Evolutionary conservation across 2,888 invertebrate genomes (phyloP), one percentile per base, ranked within the genome.

Genomic region (Hyalella azteca): DNA sequence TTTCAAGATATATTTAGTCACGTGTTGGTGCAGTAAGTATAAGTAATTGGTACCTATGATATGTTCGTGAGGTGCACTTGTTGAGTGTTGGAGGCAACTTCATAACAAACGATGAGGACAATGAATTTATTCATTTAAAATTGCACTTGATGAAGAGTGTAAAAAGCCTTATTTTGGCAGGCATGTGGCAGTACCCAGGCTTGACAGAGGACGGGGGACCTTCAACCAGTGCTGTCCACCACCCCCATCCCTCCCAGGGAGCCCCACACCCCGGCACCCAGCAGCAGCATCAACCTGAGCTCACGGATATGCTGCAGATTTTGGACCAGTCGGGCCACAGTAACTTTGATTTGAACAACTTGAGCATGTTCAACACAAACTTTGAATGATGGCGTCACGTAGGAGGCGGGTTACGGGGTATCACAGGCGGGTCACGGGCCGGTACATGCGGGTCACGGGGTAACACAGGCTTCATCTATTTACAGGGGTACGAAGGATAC

Each of bases 291-390:
- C 92, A 92, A 9, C 93, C 93, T 86, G 95, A 95, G 89, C 91
- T 96, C 80, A 93, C 95, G 22, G 96, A 96, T 87, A 95, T 96
- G 95, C 90, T 96, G 86, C 95, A 96, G 89, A 95, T 96, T 92
- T 89, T 96, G 80, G 90, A 95, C 89, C 94, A 94, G 88, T 92
- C 93, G 86, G 93, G 92, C 77, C 91, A 94, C 81, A 87, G 88
- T 19, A 92, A 94, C 40, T 96, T 96, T 88, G 95, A 95, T 88
- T 91, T 96, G 86, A 94, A 93, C 87, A 96, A 96, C 95, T 96
- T 96, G 88, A 95, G 93, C 88, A n/a, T n/a, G n/a, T n/a, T n/a
- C n/a, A 92, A 94, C 86, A 81, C 85, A 78, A 91, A 91, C 86
- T 49, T 66, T 36, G 66, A 66, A 66, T 66, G 66, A 66, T 66